Base-by-base conservation (phyloP, 2,888 invertebrate genomes). In the Dromius quadrimaculatus region DNA sequence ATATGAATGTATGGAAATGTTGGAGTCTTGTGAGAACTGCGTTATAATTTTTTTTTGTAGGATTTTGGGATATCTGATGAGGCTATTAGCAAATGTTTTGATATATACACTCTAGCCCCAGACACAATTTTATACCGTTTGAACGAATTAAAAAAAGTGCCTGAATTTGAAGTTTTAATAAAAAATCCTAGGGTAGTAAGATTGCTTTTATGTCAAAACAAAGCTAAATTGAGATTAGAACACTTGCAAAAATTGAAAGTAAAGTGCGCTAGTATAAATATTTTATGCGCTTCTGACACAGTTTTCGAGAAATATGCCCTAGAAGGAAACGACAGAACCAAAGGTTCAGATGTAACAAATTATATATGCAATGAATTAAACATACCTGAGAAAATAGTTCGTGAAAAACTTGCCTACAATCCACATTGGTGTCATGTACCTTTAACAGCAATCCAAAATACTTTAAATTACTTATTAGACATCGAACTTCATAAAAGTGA, bases 391-490 rank as follows among this genome's bases (percentile, higher is more conserved):
- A 72, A 73, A 36, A 71, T 77, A 41, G 76, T 87, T 8, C 77
- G 82, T 4, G 74, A 75, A 32, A 72, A 78, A 71, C 78, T 92
- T 13, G 82, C 80, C 13, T 83, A 84, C 3, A 91, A 92, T 81
- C 88, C 89, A 2, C 88, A 85, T 77, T 89, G 88, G 86, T 84
- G 86, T 8, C 86, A 88, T 75, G 85, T 89, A 13, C 87, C 91
- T 0, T 78, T 90, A 1, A 73, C 83, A 5, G 84, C 87, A 13
- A 85, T 91, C 2, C 83, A 88, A 66, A 84, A 87, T 23, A 89
- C 89, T 61, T 84, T 89, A 54, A 79, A 84, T 20, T 88, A 83
- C 77, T 79, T 93, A 20, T 76, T 75, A 13, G 81, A 83, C 59
- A 79, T 82, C 41, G 77, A 81, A 2, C 92, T 90, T 76, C 75